Percentiles rank a stretch among this genome's conserved stretches.
phyloP scores from a whole-genome alignment of 1,140 invertebrate species.

The Cyphomyrmex costatus region DNA sequence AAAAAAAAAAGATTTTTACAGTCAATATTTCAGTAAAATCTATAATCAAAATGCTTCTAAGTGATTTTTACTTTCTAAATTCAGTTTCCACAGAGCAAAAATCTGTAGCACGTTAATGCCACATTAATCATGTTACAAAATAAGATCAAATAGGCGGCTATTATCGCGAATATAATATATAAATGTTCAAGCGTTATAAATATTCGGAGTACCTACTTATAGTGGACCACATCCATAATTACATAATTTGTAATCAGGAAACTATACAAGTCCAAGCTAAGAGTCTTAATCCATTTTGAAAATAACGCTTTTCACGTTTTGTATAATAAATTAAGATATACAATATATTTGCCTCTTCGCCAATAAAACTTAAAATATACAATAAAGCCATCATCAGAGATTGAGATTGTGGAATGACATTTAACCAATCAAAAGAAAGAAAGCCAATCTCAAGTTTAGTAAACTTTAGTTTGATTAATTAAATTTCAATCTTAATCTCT shows the following conservation, averaged over 20 bases:
- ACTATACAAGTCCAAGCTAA: constrained; percentile 24
- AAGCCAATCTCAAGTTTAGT: too few relatives aligned
- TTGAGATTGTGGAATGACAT: too few relatives aligned
- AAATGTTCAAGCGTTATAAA: too few relatives aligned
- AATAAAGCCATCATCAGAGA: too few relatives aligned
- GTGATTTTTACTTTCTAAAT: not conserved
- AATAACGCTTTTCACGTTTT: not conserved
- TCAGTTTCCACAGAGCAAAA: not conserved
- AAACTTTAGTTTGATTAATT: too few relatives aligned
- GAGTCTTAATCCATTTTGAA: not conserved
- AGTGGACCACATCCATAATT: not conserved
- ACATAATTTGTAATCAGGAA: constrained; percentile 16
- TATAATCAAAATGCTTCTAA: not conserved
- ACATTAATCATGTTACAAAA: not conserved
- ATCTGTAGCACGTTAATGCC: not conserved
- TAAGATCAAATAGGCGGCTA: not conserved
- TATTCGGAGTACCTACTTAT: not conserved
- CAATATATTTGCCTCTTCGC: not conserved
- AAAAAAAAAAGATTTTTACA: not conserved
- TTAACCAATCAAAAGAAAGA: too few relatives aligned
- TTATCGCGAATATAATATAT: too few relatives aligned
- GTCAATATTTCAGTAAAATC: not conserved
- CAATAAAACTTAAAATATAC: constrained; percentile 18
- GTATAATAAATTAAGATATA: constrained; percentile 37
- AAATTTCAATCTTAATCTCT: too few relatives aligned